These are phyloP conservation scores for Siniperca obscura DNA, from an alignment of 2,797 vertebrate genomes.

Conservation along the genomic window DNA sequence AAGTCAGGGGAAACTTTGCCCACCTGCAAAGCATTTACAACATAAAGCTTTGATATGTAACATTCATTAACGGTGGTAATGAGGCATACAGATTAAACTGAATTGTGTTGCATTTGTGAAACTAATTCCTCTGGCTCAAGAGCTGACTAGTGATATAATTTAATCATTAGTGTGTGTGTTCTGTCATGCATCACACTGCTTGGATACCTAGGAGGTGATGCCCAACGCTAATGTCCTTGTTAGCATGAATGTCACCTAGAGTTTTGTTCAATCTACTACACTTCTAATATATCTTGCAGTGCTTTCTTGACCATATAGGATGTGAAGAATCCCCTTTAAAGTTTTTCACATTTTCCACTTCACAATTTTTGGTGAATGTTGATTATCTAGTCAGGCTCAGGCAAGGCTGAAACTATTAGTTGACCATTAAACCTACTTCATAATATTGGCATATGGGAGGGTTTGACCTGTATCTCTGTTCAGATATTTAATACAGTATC, in stretches of 20 bases:
- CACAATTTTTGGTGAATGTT: neutral
- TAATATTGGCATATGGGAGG: neutral
- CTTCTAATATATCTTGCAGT: neutral
- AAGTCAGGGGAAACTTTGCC: neutral
- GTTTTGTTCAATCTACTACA: neutral
- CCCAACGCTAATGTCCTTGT: neutral
- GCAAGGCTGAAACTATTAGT: neutral
- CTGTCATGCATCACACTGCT: neutral
- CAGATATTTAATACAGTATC: neutral
- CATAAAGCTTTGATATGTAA: too few species aligned
- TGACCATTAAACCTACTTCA: neutral
- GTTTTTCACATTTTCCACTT: neutral
- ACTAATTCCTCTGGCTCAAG: neutral
- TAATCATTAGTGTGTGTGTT: constrained; percentile 7
- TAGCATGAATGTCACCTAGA: neutral
- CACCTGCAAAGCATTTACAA: neutral
- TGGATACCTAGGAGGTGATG: neutral
- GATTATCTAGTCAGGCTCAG: neutral
- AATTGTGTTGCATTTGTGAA: neutral
- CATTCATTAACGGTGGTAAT: neutral
- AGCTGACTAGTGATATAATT: constrained; percentile 5
- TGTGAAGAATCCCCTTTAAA: neutral
- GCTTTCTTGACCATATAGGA: neutral
- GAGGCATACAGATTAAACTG: neutral
- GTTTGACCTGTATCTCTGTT: neutral